phyloP scores from a whole-genome alignment of 2,797 vertebrate species.

The Lemur catta region DNA sequence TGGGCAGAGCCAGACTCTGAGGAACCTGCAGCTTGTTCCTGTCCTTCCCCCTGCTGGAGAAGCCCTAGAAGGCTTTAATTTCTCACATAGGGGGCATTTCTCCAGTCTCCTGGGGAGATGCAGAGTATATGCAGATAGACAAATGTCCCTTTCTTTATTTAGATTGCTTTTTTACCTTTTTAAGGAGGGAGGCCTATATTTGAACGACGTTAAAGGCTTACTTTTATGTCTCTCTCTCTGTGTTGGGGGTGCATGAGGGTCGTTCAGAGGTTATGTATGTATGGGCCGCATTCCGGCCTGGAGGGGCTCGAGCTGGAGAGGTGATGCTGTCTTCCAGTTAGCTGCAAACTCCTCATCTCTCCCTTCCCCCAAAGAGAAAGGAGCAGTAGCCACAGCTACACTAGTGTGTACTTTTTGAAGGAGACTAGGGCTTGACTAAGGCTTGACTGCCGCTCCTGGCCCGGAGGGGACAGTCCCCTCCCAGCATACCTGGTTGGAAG shows the following conservation, averaged over 20 bases:
- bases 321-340: neutral
- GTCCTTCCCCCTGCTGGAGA: neutral
- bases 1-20: neutral
- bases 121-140: neutral
- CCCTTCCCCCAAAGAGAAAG: neutral
- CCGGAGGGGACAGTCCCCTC: neutral
- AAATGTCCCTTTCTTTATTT: neutral
- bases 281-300: accelerated
- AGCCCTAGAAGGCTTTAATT: neutral
- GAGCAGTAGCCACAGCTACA: neutral
- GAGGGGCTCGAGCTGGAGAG: neutral
- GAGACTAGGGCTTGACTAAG: neutral
- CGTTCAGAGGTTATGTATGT: accelerated
- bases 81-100: constrained; percentile 1
- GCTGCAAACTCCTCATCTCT: no score
- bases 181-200: neutral
- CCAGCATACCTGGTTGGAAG: accelerated
- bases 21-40: neutral
- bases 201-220: neutral
- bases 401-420: accelerated
- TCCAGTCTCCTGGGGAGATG: neutral
- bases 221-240: accelerated
- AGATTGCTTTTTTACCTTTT: neutral
- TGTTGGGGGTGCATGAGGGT: neutral
- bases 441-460: neutral